These are phyloP conservation scores for Drosophila differens DNA, from an alignment of 2,888 invertebrate genomes.

Conservation along the genomic window DNA sequence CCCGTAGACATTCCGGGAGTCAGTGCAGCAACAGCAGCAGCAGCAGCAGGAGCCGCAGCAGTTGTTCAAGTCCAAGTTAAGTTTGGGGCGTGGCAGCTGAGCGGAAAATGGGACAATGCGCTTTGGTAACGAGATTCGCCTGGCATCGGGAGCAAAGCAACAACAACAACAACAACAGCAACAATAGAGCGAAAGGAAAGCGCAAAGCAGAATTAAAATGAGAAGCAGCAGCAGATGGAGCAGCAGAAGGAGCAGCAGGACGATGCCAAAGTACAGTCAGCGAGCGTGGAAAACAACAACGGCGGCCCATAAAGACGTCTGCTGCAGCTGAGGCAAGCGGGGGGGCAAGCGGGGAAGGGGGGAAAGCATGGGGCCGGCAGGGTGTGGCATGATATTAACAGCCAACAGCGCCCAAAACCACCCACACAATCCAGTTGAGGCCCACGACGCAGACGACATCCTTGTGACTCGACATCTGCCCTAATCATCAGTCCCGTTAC, in stretches of 20 bases:
- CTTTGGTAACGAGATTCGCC: conserved; percentile 28
- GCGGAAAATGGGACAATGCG: conserved; percentile 59
- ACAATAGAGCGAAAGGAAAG: conserved; percentile 6
- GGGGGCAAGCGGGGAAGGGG: conserved; percentile 9
- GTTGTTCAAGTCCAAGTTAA: conserved; percentile 25
- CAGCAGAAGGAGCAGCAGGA: conserved; percentile 35
- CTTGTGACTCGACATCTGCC: conserved; percentile 72
- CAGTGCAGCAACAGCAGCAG: conserved; percentile 2
- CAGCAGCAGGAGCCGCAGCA: not conserved
- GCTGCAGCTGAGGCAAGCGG: conserved; percentile 55
- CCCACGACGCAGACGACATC: conserved; percentile 39
- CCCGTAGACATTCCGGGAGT: conserved; percentile 3
- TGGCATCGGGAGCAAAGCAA: conserved; percentile 35
- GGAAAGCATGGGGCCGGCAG: not conserved
- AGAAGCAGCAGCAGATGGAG: conserved; percentile 24
- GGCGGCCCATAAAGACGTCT: conserved; percentile 76
- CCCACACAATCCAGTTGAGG: not conserved
- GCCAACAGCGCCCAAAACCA: not conserved
- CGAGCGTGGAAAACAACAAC: conserved; percentile 76
- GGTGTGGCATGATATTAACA: conserved; percentile 36
- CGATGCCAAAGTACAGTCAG: conserved; percentile 73
- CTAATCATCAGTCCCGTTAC: conserved; percentile 63
- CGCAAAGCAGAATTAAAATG: conserved; percentile 10
- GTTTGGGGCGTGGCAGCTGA: conserved; percentile 55
- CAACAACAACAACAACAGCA: not conserved